Conservation (phyloP, 2,113 vertebrate species). For the Apistogramma diplotaenia region DNA sequence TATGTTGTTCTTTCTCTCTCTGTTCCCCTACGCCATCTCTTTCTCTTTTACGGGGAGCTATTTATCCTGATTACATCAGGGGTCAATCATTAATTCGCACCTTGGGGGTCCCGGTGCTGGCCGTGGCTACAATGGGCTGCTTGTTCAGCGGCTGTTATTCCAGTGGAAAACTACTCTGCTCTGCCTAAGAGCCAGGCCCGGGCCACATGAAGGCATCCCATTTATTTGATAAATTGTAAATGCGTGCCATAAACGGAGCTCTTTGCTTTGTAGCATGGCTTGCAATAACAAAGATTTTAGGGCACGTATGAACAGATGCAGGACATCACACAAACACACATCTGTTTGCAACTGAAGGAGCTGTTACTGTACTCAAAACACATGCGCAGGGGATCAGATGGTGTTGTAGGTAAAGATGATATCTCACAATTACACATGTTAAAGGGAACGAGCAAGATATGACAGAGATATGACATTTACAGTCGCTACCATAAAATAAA, state of each 20-base stretch:
- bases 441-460: constrained; percentile 33
- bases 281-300: constrained; percentile 65
- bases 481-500: constrained; percentile 1
- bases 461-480: constrained; percentile 36
- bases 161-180: constrained; percentile 78
- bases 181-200: constrained; percentile 53
- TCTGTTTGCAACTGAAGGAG: constrained; percentile 65
- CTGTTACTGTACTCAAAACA: constrained; percentile 56
- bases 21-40: constrained; percentile 65
- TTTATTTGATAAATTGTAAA: constrained; percentile 82
- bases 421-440: constrained; percentile 52
- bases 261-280: constrained; percentile 68
- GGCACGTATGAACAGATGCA: constrained; percentile 51
- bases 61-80: constrained; percentile 85
- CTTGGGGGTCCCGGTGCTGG: constrained; percentile 78
- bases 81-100: constrained; percentile 85
- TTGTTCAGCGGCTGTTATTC: constrained; percentile 82
- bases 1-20: constrained; percentile 71
- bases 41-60: constrained; percentile 78
- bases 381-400: constrained; percentile 58
- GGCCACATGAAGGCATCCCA: constrained; percentile 75
- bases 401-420: constrained; percentile 59
- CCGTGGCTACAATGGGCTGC: constrained; percentile 76
- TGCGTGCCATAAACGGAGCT: constrained; percentile 63
- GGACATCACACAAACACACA: constrained; percentile 62